These are phyloP conservation scores for Chloebia gouldiae DNA, from an alignment of 2,113 vertebrate genomes.

Conservation along the genomic window DNA sequence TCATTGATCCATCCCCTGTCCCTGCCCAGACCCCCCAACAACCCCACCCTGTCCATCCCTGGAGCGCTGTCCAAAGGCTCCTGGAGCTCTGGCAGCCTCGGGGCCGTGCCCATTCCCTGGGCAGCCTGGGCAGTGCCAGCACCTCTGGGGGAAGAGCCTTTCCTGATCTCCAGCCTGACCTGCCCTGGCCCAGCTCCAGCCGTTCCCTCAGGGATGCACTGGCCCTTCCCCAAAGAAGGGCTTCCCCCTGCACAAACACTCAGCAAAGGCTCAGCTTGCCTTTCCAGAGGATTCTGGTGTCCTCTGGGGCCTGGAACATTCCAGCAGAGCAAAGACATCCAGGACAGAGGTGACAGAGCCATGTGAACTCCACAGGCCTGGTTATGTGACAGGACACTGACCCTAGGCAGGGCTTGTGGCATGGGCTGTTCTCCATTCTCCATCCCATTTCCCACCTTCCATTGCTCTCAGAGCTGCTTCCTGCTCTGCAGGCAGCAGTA, in stretches of 20 bases:
- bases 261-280: not conserved
- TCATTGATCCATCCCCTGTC: no score
- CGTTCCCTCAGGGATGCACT: rapidly evolving
- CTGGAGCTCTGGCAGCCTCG: not conserved
- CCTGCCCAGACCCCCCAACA: not conserved
- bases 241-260: not conserved
- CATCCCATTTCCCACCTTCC: no score
- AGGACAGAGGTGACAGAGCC: not conserved
- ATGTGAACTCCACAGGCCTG: not conserved
- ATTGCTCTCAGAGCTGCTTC: not conserved
- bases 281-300: not conserved
- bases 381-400: not conserved
- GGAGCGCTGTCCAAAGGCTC: not conserved
- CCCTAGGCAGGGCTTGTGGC: not conserved
- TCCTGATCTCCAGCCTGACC: not conserved
- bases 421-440: not conserved
- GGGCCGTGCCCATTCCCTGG: not conserved
- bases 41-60: not conserved
- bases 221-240: not conserved
- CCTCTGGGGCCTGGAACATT: not conserved
- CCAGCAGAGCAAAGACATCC: not conserved
- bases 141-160: not conserved
- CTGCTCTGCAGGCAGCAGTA: not conserved
- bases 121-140: not conserved
- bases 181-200: not conserved